Percentiles rank a stretch among this genome's conserved stretches.
Conservation (phyloP, 2,888 invertebrate species). For the Melanotus villosus region DNA sequence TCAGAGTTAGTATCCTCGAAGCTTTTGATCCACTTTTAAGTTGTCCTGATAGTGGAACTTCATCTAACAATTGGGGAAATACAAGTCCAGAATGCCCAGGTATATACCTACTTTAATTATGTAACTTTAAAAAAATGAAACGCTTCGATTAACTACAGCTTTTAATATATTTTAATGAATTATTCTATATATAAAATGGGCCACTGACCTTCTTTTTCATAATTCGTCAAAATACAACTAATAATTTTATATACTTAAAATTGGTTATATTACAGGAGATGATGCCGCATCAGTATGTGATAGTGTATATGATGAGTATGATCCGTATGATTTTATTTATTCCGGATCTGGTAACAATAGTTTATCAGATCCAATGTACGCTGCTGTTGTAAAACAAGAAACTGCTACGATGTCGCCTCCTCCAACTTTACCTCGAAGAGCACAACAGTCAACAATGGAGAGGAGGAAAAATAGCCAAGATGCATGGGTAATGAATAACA, state of each 20-base stretch:
- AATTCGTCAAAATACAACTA: neutral
- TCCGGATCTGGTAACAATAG: constrained; percentile 75
- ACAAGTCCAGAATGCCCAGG: constrained; percentile 70
- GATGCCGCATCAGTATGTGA: constrained; percentile 73
- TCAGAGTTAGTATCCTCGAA: constrained; percentile 82
- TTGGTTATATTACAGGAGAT: constrained; percentile 64
- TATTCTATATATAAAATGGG: neutral
- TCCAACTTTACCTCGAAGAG: constrained; percentile 73
- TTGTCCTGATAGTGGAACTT: constrained; percentile 69
- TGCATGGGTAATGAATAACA: constrained; percentile 42
- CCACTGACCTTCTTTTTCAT: too few species aligned
- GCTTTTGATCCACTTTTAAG: constrained; percentile 89
- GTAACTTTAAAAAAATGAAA: neutral
- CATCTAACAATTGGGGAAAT: constrained; percentile 53
- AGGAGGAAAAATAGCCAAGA: constrained; percentile 59
- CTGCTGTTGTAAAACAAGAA: constrained; percentile 74
- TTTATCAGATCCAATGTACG: constrained; percentile 78
- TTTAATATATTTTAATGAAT: too few species aligned
- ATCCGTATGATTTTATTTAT: constrained; percentile 85
- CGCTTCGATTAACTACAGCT: too few species aligned
- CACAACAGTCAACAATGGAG: constrained; percentile 70
- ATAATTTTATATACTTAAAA: neutral
- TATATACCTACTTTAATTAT: constrained; percentile 51
- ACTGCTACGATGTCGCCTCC: constrained; percentile 70
- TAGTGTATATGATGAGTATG: constrained; percentile 82